Evolutionary conservation across 2,888 invertebrate species (phyloP).

Genomic region (Alloplasta piceator): DNA sequence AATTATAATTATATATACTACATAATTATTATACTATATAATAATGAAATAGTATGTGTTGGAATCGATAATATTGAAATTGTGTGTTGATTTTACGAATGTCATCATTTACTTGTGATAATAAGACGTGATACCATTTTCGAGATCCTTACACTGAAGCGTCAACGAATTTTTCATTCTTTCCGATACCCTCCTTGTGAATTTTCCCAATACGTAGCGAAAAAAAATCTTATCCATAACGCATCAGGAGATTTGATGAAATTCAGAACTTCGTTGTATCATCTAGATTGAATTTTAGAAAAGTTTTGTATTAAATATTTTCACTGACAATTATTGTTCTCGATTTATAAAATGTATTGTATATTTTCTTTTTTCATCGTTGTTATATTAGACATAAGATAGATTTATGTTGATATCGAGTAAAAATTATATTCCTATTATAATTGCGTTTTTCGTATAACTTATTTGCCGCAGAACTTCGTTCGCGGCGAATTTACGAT

Average conservation of each 20-base stretch:
- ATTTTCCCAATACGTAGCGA: not conserved
- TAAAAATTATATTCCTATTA: slow-evolving; percentile 29
- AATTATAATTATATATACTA: no score
- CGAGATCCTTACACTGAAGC: no score
- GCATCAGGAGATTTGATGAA: not conserved
- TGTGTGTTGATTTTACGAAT: no score
- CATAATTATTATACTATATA: no score
- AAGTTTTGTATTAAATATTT: not conserved
- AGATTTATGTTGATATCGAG: slow-evolving; percentile 17
- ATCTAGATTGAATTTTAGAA: no score
- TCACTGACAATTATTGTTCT: not conserved
- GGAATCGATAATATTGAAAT: no score
- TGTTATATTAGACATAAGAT: slow-evolving; percentile 35
- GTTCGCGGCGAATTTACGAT: not conserved
- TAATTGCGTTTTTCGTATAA: slow-evolving; percentile 17
- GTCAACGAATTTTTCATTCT: no score
- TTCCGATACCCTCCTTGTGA: no score
- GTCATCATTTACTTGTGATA: no score
- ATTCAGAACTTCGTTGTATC: not conserved
- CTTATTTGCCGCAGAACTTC: slow-evolving; percentile 10
- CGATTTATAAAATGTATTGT: slow-evolving; percentile 43
- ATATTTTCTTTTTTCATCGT: slow-evolving; percentile 38
- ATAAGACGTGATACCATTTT: no score
- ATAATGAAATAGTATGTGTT: no score
- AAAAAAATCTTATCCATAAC: not conserved